Evolutionary conservation across 2,113 vertebrate genomes (phyloP).

Genomic region (Gopherus evgoodei): DNA sequence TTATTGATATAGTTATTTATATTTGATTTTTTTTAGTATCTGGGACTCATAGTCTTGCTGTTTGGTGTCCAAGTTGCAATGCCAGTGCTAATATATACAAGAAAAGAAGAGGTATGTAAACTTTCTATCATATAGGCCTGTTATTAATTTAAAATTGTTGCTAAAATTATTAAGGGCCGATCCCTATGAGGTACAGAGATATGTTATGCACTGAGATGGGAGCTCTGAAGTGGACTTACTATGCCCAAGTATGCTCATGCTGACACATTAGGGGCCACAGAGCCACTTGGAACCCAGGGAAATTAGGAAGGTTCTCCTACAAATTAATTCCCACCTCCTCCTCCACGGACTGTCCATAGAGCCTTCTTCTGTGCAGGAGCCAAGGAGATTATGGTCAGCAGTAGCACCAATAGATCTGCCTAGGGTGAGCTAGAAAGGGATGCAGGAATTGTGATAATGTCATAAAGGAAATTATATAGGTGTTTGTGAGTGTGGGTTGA

Average conservation of each 20-base stretch:
- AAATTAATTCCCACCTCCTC: neutral
- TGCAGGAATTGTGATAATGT: neutral
- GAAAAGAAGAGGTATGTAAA: conserved; percentile 51
- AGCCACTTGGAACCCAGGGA: neutral
- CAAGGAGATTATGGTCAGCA: neutral
- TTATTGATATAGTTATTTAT: neutral
- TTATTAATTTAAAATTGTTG: neutral
- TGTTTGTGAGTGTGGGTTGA: neutral
- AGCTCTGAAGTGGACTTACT: neutral
- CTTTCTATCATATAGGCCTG: neutral
- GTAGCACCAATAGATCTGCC: too few species aligned
- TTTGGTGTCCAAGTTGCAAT: conserved; percentile 19
- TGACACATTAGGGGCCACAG: neutral
- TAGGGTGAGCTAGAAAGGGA: neutral
- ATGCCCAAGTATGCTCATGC: neutral
- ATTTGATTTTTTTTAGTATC: conserved; percentile 40
- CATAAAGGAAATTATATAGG: neutral
- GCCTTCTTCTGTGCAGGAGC: neutral
- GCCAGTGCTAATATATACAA: conserved; percentile 12
- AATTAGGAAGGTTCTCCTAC: neutral
- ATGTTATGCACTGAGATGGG: neutral
- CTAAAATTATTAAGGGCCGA: neutral
- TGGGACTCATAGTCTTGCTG: conserved; percentile 28
- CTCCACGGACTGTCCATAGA: neutral
- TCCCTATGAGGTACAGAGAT: neutral